Percentiles rank a stretch among this genome's conserved stretches.
Evolutionary conservation across 2,888 invertebrate genomes (phyloP).

Genomic region (Aleiodes leptofemur): DNA sequence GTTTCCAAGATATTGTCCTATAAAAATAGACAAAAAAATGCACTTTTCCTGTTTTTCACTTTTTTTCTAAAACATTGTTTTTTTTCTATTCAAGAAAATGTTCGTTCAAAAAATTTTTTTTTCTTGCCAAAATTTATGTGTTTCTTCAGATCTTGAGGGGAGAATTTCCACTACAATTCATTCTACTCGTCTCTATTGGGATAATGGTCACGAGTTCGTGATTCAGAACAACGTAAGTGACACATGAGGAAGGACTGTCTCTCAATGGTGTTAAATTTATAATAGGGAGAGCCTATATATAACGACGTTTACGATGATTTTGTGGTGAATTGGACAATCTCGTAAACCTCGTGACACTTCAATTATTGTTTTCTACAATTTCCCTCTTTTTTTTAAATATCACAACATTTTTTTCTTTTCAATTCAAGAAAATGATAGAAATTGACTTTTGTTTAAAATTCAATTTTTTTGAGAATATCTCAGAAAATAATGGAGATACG

Average conservation of each 20-base stretch:
- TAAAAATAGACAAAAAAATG: no score
- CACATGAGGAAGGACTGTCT: constrained; percentile 34
- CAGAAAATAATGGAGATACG: no score
- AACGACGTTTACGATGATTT: constrained; percentile 16
- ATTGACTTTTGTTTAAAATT: background rate
- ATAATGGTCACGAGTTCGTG: constrained; percentile 14
- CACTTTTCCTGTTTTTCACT: no score
- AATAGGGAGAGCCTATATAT: constrained; percentile 10
- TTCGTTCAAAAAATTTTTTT: background rate
- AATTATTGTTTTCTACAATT: background rate
- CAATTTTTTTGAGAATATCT: no score
- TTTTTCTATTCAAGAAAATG: no score
- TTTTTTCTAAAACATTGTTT: no score
- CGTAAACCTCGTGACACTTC: constrained; percentile 4
- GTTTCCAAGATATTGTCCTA: no score
- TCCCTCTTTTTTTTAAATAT: no score
- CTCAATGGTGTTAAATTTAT: constrained; percentile 32
- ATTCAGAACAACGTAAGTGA: constrained; percentile 30
- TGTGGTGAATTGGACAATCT: constrained; percentile 2
- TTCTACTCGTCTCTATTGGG: background rate
- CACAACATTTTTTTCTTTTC: no score
- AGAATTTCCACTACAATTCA: background rate
- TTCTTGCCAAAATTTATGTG: background rate
- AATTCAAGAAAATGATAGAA: background rate
- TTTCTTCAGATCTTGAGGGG: background rate